Base-by-base conservation (phyloP, 2,113 vertebrate species). In the Gorilla gorilla region DNA sequence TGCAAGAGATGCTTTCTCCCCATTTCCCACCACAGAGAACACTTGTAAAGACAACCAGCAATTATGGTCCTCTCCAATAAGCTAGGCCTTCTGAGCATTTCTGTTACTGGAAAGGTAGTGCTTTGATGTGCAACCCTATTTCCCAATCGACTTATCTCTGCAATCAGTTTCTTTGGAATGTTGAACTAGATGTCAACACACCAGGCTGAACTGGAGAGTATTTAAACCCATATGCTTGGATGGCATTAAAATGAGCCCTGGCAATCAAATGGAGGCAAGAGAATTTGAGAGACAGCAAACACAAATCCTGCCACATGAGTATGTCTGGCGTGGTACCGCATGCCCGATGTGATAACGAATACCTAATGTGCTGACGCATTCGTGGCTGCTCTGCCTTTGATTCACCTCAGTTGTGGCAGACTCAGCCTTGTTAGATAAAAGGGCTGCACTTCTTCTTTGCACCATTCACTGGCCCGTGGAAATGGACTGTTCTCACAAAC, bases 401-500 rank as follows among this genome's bases (percentile, higher is more conserved):
- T 55, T 9, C 0, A 2, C 76, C 38, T 92, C 70, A 27, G 61
- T 30, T 57, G 76, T 78, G 16, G 1, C 76, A 93, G 55, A 57
- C 18, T 43, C 61, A 70, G 80, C 20, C 38, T 75, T n/a, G 25
- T 72, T 57, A 81, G 84, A 93, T 92, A 82, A 95, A 92, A 86
- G 78, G 45, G 73, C 81, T 0, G 2, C 1, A 1, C 59, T 98
- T 93, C 93, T 61, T 6, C 93, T 61, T 6, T 8, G 0, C 2
- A 27, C 38, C 80, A 13, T 73, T 86, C 95, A 91, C 35, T 93
- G 89, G 85, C 3, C 50, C 0, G 0, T 80, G 38, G 94, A 97
- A 90, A 97, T 75, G 68, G 48, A 66, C 81, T n/a, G n/a, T 89
- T 96, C 97, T 96, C 81, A 94, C 88, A 96, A 97, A 97, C 88